Percentiles rank a stretch among this genome's conserved stretches.
Evolutionary conservation across 2,888 invertebrate genomes (phyloP).

Genomic region (Cheilosia soror): DNA sequence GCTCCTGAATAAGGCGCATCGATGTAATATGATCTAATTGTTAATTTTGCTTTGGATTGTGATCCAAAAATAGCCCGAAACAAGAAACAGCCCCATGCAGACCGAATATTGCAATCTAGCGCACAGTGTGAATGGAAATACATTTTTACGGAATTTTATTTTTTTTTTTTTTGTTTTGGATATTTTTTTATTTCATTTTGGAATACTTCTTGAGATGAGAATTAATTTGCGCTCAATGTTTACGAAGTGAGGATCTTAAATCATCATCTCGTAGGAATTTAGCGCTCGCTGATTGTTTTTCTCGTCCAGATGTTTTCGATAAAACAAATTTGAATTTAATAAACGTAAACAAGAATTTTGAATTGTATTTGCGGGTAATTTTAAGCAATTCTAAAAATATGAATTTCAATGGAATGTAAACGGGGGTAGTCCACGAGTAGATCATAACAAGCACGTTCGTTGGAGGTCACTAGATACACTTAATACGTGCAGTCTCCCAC

Average conservation of each 20-base stretch:
- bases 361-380: no score
- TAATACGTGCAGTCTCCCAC: no score
- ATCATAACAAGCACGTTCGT: no score
- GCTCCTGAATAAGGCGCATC: constrained; percentile 87
- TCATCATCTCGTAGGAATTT: background rate
- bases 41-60: constrained; percentile 57
- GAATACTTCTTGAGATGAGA: background rate
- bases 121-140: constrained; percentile 11
- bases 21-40: constrained; percentile 86
- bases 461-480: no score
- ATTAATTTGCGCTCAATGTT: constrained; percentile 10
- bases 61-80: constrained; percentile 69
- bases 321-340: no score
- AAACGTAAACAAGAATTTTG: no score
- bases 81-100: constrained; percentile 57
- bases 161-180: background rate
- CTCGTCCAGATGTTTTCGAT: background rate
- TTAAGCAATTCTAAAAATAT: no score
- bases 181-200: background rate
- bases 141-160: background rate
- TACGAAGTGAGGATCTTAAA: constrained; percentile 6
- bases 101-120: constrained; percentile 40
- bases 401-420: no score
- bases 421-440: no score
- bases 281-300: background rate